These are phyloP conservation scores for Salmo trutta DNA, from an alignment of 2,797 vertebrate species.

Conservation along the genomic window DNA sequence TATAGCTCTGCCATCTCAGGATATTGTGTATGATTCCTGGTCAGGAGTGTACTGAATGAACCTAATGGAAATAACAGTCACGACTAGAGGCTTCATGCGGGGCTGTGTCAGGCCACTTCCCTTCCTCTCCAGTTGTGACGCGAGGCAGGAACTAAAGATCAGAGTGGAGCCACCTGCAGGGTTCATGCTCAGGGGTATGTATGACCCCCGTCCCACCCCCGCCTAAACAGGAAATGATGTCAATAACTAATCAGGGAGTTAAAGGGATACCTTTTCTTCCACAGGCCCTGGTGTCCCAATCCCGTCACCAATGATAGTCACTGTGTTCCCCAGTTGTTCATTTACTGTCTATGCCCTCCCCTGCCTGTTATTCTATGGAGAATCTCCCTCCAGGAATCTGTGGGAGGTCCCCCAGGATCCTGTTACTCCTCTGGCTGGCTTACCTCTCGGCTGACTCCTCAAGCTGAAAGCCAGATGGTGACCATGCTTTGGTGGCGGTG, in stretches of 20 bases:
- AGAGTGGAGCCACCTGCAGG: slow-evolving; percentile 17
- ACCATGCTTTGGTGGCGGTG: not conserved
- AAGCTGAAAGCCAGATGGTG: slow-evolving; percentile 17
- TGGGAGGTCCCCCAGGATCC: not conserved
- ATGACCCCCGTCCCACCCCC: slow-evolving; percentile 22
- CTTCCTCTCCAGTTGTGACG: slow-evolving; percentile 5
- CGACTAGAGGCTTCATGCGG: slow-evolving; percentile 3
- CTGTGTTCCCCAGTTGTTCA: slow-evolving; percentile 23
- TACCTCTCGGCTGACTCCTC: not conserved
- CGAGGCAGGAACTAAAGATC: slow-evolving; percentile 40
- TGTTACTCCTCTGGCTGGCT: not conserved
- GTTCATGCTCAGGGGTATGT: slow-evolving; percentile 42
- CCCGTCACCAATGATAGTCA: slow-evolving; percentile 6
- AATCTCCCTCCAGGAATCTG: not conserved
- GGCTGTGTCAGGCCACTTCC: slow-evolving; percentile 35
- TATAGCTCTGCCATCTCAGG: slow-evolving; percentile 21
- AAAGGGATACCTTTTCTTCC: slow-evolving; percentile 22
- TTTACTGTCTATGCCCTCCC: not conserved
- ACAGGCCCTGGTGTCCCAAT: slow-evolving; percentile 1
- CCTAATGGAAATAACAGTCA: slow-evolving; percentile 47
- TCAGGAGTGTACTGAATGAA: slow-evolving; percentile 26
- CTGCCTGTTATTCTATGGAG: not conserved
- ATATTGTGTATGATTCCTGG: slow-evolving; percentile 26
- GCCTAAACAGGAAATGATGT: slow-evolving; percentile 61
- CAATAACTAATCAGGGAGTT: slow-evolving; percentile 36